A percentile compares a stretch with the other conserved stretches of the same genome.
Evolutionary conservation across 2,888 invertebrate genomes (phyloP).

Genomic region (Ennomos fuscantarius): DNA sequence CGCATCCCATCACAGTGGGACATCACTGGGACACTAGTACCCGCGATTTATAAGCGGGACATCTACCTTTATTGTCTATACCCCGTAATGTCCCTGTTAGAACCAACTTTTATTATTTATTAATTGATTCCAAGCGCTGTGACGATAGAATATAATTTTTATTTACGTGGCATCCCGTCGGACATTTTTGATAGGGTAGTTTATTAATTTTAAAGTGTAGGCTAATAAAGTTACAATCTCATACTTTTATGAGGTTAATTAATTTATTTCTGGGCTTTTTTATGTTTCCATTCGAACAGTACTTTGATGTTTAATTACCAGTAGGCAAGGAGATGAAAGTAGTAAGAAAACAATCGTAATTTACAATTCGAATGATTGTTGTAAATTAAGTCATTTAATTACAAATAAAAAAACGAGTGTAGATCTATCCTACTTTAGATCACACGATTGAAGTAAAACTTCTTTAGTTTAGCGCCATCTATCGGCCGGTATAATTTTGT

Average conservation of each 20-base stretch:
- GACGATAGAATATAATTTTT: constrained; percentile 53
- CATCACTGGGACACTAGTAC: constrained; percentile 61
- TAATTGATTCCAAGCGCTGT: constrained; percentile 61
- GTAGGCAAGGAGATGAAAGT: constrained; percentile 27
- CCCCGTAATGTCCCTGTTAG: constrained; percentile 54
- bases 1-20: constrained; percentile 40
- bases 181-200: constrained; percentile 23
- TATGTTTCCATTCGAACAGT: constrained; percentile 31
- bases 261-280: constrained; percentile 37
- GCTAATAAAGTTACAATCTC: constrained; percentile 34
- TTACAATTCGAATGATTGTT: neutral
- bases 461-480: too few relatives aligned
- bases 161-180: constrained; percentile 29
- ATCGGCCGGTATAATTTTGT: too few relatives aligned
- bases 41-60: constrained; percentile 60
- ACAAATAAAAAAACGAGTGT: too few relatives aligned
- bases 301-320: constrained; percentile 35
- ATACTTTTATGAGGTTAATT: constrained; percentile 36
- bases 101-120: constrained; percentile 68
- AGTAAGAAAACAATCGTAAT: constrained; percentile 9
- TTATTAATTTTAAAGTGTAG: constrained; percentile 32
- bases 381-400: too few relatives aligned
- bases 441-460: too few relatives aligned
- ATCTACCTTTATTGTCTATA: constrained; percentile 53
- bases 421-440: too few relatives aligned